Conservation (phyloP, 2,113 vertebrate species). For the Chloropsis cyanopogon region DNA sequence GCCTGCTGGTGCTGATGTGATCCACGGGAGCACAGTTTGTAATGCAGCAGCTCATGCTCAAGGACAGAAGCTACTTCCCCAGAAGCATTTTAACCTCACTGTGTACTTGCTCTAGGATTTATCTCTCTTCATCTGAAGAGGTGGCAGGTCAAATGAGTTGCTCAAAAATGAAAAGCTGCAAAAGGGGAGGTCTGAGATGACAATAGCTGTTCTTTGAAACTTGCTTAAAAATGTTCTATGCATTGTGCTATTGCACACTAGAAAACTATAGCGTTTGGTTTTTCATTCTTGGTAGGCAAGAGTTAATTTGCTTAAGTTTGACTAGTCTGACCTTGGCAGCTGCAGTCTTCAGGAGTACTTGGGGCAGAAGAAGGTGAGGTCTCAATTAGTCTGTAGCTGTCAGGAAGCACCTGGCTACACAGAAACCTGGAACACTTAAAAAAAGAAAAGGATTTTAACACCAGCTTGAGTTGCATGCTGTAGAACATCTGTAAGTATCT, state of each 20-base stretch:
- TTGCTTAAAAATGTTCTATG: neutral
- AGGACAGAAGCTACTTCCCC: neutral
- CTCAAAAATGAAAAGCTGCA: neutral
- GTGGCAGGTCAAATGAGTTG: neutral
- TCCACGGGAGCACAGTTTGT: neutral
- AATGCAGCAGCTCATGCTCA: neutral
- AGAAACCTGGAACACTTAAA: neutral
- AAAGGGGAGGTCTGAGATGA: neutral
- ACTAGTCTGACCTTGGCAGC: neutral
- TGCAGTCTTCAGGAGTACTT: neutral
- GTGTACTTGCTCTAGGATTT: neutral
- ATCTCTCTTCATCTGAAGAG: neutral
- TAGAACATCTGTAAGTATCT: neutral
- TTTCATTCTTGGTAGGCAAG: neutral
- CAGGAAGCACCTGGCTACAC: conserved; percentile 30
- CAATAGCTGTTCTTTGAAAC: neutral
- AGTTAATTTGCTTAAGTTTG: neutral
- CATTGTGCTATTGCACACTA: neutral
- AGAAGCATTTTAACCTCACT: neutral
- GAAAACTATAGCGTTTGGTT: neutral
- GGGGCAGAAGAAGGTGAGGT: neutral
- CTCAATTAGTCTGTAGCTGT: neutral
- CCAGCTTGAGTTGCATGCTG: neutral
- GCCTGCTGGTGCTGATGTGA: neutral
- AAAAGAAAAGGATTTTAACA: neutral